Evolutionary conservation across 2,888 invertebrate genomes (phyloP).

Genomic region (Tridacna gigas): DNA sequence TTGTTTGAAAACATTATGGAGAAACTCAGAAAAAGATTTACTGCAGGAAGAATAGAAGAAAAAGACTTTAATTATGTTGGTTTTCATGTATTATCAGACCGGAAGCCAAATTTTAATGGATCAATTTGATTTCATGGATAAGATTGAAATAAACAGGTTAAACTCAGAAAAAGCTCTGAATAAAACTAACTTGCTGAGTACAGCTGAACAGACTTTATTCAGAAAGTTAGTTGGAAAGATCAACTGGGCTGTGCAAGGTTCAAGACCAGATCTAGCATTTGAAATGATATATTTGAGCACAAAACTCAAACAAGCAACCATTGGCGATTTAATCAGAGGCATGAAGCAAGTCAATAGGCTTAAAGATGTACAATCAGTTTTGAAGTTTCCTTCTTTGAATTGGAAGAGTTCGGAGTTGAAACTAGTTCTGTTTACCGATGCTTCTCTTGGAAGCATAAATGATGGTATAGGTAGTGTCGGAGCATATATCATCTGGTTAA

Average conservation of each 20-base stretch:
- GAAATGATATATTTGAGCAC: constrained; percentile 51
- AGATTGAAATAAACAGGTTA: constrained; percentile 21
- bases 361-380: constrained; percentile 39
- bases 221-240: constrained; percentile 23
- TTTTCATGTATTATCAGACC: constrained; percentile 43
- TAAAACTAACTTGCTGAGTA: constrained; percentile 18
- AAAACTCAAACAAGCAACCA: constrained; percentile 39
- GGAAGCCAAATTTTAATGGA: constrained; percentile 30
- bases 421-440: constrained; percentile 46
- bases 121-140: constrained; percentile 26
- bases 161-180: constrained; percentile 17
- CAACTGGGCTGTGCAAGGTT: constrained; percentile 7
- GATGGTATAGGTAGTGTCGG: constrained; percentile 54
- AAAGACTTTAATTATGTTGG: constrained; percentile 57
- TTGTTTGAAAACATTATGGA: constrained; percentile 44
- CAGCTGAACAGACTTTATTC: constrained; percentile 30
- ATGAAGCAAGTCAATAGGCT: constrained; percentile 37
- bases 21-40: constrained; percentile 46
- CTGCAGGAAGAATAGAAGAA: constrained; percentile 59
- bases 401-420: not conserved
- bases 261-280: constrained; percentile 40
- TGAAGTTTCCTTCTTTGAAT: constrained; percentile 34
- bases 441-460: constrained; percentile 52
- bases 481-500: constrained; percentile 49
- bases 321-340: constrained; percentile 28